Base-by-base conservation (phyloP, 2,113 vertebrate genomes). In the Pterocles burchelli region DNA sequence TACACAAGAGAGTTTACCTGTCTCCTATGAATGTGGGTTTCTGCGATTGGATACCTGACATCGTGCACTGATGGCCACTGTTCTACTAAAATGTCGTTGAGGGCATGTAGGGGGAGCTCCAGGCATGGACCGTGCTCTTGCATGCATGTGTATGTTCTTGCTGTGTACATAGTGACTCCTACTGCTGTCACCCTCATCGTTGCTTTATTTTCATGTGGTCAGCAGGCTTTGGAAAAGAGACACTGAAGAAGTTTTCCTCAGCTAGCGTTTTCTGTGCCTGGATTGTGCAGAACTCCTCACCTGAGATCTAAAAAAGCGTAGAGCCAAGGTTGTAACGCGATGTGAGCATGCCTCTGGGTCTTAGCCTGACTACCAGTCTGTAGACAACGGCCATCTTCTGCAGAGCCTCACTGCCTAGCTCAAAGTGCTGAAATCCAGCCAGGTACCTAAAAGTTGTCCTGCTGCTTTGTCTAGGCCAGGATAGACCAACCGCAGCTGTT, bases 321-420 rank as follows among this genome's bases (percentile, higher is more conserved):
- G 29, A 54, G 65, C 9, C 0, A 1, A 65, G 65, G 12, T 49
- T 36, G 5, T 45, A 55, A 45, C 1, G 1, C 0, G 0, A 10
- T 0, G 1, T 36, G 54, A 61, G 12, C 2, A 1, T 70, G 26
- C 45, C 43, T 58, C 28, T 54, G n/a, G 26, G 17, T 65, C 26
- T 6, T 68, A 65, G 22, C 46, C 75, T 61, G 57, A 45, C 26
- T 74, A 13, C 62, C 31, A 34, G 45, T 16, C 67, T 85, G 48
- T 6, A 10, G 26, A n/a, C 25, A 49, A 6, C 19, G 49, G 31
- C 17, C 26, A 2, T 28, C 48, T 67, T 67, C 66, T 63, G 33
- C 54, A 77, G 25, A 67, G 29, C 48, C 17, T 55, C 5, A 1
- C 51, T 76, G 18, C 36, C n/a, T 55, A 34, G 14, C 65, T 68